phyloP scores from a whole-genome alignment of 2,888 invertebrate species.

The Melieria picta region DNA sequence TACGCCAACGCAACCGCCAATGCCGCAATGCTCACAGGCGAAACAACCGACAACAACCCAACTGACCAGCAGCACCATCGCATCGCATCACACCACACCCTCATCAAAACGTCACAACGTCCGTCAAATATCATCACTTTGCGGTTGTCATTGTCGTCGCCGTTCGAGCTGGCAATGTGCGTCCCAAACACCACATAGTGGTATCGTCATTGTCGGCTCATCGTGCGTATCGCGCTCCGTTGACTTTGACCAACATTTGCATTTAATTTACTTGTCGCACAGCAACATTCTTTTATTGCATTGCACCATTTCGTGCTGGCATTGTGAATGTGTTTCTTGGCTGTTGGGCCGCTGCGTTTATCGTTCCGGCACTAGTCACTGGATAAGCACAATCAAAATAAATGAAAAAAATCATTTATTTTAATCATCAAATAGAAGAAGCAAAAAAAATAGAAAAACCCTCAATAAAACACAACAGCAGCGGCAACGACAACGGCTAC shows the following conservation, averaged over 20 bases:
- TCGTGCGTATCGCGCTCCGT: conserved; percentile 33
- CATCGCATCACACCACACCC: conserved; percentile 13
- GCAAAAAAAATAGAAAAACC: not conserved
- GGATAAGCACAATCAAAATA: conserved; percentile 25
- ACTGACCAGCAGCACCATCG: not conserved
- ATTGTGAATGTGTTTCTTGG: not conserved
- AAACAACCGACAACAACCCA: not conserved
- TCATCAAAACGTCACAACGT: conserved; percentile 34
- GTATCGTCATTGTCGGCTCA: conserved; percentile 1
- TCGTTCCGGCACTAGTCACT: not conserved
- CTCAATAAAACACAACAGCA: not conserved
- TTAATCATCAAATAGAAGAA: conserved; percentile 6
- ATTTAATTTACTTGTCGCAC: conserved; percentile 42
- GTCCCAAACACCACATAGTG: no score
- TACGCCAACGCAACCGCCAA: not conserved
- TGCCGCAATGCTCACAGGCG: not conserved
- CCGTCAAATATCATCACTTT: conserved; percentile 35
- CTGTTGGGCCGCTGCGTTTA: not conserved
- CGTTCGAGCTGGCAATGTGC: no score
- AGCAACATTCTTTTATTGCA: conserved; percentile 7
- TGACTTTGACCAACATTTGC: conserved; percentile 46
- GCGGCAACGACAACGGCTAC: not conserved
- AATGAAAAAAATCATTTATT: conserved; percentile 11
- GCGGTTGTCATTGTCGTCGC: conserved; percentile 24
- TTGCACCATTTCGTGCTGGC: not conserved